Evolutionary conservation across 2,113 vertebrate genomes (phyloP).

Genomic region (Echinops telfairi): DNA sequence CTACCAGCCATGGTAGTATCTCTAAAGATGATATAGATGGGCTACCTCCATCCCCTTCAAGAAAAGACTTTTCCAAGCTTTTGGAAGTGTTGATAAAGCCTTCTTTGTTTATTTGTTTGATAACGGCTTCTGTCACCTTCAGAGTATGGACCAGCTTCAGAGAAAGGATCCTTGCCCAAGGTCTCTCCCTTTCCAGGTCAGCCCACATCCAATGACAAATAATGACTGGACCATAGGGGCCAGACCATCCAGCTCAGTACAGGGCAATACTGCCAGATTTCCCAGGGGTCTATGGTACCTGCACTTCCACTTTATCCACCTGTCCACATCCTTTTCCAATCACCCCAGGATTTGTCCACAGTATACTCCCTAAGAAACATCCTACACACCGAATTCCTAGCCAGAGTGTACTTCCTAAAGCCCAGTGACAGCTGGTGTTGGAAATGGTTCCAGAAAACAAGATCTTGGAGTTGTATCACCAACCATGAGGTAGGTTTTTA

Average conservation of each 20-base stretch:
- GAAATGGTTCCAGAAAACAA: no score
- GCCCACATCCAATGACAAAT: background rate
- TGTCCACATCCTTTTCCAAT: background rate
- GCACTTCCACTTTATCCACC: background rate
- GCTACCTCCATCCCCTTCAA: background rate
- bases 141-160: no score
- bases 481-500: no score
- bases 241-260: background rate
- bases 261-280: no score
- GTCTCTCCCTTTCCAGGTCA: background rate
- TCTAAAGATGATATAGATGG: background rate
- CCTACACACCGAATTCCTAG: background rate
- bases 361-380: background rate
- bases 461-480: no score
- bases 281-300: background rate
- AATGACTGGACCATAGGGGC: background rate
- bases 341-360: background rate
- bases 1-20: background rate
- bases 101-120: no score
- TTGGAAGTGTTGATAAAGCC: background rate
- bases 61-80: background rate
- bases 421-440: no score
- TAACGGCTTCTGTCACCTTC: no score
- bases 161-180: background rate
- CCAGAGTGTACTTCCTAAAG: background rate